Evolutionary conservation across 2,797 vertebrate species (phyloP).

Genomic region (Neoniphon sammara): DNA sequence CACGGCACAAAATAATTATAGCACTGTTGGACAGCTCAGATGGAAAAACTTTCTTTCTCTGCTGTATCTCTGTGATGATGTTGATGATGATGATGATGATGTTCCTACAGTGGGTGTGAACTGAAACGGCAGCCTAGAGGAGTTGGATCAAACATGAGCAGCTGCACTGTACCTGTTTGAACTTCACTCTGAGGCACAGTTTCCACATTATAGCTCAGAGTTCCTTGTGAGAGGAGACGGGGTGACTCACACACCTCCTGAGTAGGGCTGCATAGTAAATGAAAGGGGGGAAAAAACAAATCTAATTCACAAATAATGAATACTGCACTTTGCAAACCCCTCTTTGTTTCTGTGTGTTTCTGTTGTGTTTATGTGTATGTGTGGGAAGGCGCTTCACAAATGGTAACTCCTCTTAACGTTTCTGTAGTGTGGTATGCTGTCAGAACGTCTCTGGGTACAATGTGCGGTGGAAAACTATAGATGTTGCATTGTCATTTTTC

Average conservation of each 20-base stretch:
- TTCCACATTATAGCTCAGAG: constrained; percentile 41
- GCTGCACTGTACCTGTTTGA: constrained; percentile 44
- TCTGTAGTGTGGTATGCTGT: not conserved
- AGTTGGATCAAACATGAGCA: constrained; percentile 42
- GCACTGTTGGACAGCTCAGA: not conserved
- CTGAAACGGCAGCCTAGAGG: constrained; percentile 41
- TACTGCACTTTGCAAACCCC: constrained; percentile 42
- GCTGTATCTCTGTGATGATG: constrained; percentile 13
- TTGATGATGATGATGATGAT: constrained; percentile 37
- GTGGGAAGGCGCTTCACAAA: constrained; percentile 25
- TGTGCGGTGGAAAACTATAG: constrained; percentile 40
- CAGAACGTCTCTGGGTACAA: not conserved
- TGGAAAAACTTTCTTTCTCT: not conserved
- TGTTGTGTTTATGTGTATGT: constrained; percentile 42
- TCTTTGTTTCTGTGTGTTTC: constrained; percentile 27
- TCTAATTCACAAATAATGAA: constrained; percentile 2
- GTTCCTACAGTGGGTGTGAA: constrained; percentile 68
- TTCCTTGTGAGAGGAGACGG: constrained; percentile 56
- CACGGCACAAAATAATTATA: not conserved
- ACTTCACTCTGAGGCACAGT: constrained; percentile 46
- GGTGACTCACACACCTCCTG: constrained; percentile 65
- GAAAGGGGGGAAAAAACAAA: constrained; percentile 2
- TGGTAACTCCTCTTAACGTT: not conserved
- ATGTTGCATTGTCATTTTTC: constrained; percentile 68
- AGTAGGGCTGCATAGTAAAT: constrained; percentile 44